Evolutionary conservation across 2,888 invertebrate genomes (phyloP), one percentile per base, ranked within the genome.

Genomic region (Busseola fusca): DNA sequence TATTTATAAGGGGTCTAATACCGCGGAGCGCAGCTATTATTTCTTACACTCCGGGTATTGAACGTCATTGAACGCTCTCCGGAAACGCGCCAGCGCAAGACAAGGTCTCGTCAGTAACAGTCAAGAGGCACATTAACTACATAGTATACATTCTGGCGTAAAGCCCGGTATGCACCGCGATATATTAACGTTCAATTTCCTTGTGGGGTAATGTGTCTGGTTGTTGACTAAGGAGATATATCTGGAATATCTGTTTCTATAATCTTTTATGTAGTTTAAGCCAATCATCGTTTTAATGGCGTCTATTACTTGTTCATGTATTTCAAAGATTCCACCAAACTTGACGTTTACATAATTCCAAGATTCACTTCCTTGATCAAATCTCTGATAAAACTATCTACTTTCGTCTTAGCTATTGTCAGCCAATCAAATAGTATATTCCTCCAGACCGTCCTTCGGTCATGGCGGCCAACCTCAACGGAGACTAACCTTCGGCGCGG

Each of bases 141-240:
- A 68, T 56, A 70, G 81, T 78, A 63, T 68, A 78, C 42, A 58
- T 67, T 69, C 40, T 81, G 81, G 81, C 81, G 60, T 65, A 62
- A 70, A 67, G 84, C 84, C 84, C 81, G 71, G 81, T 71, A 81
- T 81, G 68, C 66, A 67, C 48, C 34, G 54, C 59, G 25, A 34
- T 80, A 60, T 66, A 65, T 63, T 66, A 67, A 34, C 14, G 57
- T 66, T 56, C 34, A 56, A 68, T 80, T 80, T 80, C 76, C 80
- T 72, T 50, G 65, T 48, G 45, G 21, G 66, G 48, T 69, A 37
- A 65, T 48, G 37, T 40, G 48, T 25, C 27, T 64, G 21, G 14
- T 5, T 42, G 52, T 63, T 62, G 27, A 81, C 48, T 78, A 25
- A 45, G 12, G 76, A 21, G 45, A 68, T 75, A 64, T 37, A 63